A percentile compares a stretch with the other conserved stretches of the same genome.
phyloP scores from a whole-genome alignment of 1,140 invertebrate species.

The Atta texana region DNA sequence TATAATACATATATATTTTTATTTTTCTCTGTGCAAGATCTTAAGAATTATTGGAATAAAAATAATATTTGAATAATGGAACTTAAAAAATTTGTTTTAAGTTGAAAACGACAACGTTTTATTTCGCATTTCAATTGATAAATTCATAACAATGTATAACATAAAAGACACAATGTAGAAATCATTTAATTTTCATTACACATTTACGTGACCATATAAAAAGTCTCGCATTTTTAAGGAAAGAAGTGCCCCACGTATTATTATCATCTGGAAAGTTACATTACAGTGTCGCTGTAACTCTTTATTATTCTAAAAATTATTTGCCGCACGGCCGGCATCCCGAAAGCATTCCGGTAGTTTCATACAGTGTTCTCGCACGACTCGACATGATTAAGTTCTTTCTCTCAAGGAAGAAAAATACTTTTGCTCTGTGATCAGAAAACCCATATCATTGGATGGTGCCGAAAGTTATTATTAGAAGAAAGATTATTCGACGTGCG shows the following conservation, averaged over 20 bases:
- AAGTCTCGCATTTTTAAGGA: not conserved
- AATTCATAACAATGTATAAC: not conserved
- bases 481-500: constrained; percentile 20
- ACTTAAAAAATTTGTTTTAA: not conserved
- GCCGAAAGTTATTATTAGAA: constrained; percentile 44
- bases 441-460: constrained; percentile 35
- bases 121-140: not conserved
- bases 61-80: not conserved
- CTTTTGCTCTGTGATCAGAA: constrained; percentile 59
- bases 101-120: not conserved
- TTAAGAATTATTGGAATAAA: constrained; percentile 1
- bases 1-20: not conserved
- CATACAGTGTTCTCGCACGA: constrained; percentile 42
- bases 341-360: constrained; percentile 49
- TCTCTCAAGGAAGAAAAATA: constrained; percentile 57
- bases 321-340: constrained; percentile 48
- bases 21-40: not conserved
- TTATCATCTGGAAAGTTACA: constrained; percentile 56
- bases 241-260: constrained; percentile 45
- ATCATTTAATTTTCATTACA: constrained; percentile 17
- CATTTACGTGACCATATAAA: not conserved
- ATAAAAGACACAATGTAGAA: not conserved
- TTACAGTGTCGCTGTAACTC: constrained; percentile 61
- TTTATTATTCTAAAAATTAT: constrained; percentile 64
- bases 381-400: constrained; percentile 52